Evolutionary conservation across 2,797 vertebrate genomes (phyloP).

Genomic region (Yasuhikotakia modesta): DNA sequence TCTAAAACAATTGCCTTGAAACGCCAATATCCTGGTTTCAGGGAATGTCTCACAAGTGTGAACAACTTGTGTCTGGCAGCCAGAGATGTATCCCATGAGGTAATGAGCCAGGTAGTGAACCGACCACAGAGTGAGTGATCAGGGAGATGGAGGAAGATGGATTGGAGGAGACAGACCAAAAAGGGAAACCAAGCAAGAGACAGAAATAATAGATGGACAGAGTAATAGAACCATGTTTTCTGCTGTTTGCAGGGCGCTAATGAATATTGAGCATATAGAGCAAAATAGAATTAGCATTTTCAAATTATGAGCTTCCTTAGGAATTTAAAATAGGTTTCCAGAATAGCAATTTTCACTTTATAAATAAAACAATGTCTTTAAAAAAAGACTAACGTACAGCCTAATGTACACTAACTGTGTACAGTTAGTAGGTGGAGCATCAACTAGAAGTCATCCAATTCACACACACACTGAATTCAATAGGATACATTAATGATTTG

Average conservation of each 20-base stretch:
- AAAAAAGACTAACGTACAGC: no score
- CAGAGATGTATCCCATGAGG: constrained; percentile 19
- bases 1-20: constrained; percentile 33
- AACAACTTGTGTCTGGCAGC: constrained; percentile 16
- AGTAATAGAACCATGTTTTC: not conserved
- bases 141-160: not conserved
- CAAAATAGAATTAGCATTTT: no score
- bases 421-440: not conserved
- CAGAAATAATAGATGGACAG: constrained; percentile 15
- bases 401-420: no score
- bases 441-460: not conserved
- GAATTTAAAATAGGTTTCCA: not conserved
- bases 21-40: constrained; percentile 9
- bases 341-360: no score
- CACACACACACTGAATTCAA: not conserved
- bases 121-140: constrained; percentile 7
- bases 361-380: not conserved
- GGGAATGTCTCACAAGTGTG: constrained; percentile 22
- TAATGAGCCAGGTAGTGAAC: constrained; percentile 11
- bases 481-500: constrained; percentile 14
- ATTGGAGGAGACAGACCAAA: constrained; percentile 13
- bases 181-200: constrained; percentile 11
- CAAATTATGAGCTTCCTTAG: not conserved
- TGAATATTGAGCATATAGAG: not conserved
- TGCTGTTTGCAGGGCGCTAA: not conserved